A percentile compares a stretch with the other conserved stretches of the same genome.
phyloP scores from a whole-genome alignment of 37 sponge, comb jelly and placozoan genomes.

The Chondrosia reniformis region DNA sequence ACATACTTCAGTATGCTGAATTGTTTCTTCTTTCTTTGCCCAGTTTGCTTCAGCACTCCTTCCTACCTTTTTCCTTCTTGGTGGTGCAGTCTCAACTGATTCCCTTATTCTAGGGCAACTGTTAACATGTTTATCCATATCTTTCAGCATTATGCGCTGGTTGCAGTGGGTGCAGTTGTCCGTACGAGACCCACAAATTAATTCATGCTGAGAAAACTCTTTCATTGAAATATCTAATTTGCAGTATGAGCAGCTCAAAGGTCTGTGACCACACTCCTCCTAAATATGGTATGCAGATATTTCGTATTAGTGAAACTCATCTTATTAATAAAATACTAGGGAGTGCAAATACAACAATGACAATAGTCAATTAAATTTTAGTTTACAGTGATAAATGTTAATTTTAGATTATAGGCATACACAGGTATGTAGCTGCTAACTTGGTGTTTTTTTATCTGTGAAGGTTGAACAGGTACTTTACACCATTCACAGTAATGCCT shows the following conservation, averaged over 20 bases:
- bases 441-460: too few species aligned
- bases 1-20: too few species aligned
- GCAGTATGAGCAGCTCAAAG: constrained; percentile 55
- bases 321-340: not conserved
- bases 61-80: not conserved
- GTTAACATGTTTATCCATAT: constrained; percentile 53
- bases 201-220: constrained; percentile 47
- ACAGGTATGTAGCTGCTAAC: too few species aligned
- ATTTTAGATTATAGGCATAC: too few species aligned
- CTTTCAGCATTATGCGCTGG: constrained; percentile 54
- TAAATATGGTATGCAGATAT: not conserved
- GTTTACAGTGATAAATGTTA: too few species aligned
- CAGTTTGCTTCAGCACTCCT: not conserved
- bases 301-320: not conserved
- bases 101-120: too few species aligned
- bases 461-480: too few species aligned
- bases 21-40: too few species aligned
- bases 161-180: constrained; percentile 60
- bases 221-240: constrained; percentile 33
- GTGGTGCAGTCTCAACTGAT: too few species aligned
- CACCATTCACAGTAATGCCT: too few species aligned
- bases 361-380: too few species aligned
- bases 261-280: constrained; percentile 30
- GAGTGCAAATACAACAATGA: too few species aligned
- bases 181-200: constrained; percentile 69